A percentile compares a stretch with the other conserved stretches of the same genome.
Conservation (phyloP, 2,113 vertebrate genomes). For the Lontra canadensis region DNA sequence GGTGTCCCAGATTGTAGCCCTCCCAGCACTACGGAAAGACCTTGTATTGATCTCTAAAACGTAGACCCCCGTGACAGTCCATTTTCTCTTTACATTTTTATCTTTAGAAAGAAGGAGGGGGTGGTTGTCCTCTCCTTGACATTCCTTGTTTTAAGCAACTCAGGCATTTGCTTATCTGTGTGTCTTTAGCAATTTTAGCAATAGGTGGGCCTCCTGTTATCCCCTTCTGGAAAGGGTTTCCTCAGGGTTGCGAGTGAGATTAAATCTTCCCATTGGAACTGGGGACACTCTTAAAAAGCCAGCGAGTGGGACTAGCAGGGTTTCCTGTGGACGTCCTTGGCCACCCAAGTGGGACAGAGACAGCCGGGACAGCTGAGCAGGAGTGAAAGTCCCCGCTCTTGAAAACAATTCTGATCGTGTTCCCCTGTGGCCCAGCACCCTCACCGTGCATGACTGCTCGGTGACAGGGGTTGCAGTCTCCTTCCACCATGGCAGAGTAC, state of each 20-base stretch:
- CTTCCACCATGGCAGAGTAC: not conserved
- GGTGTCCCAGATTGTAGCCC: not conserved
- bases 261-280: not conserved
- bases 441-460: not conserved
- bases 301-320: not conserved
- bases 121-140: slow-evolving; percentile 16
- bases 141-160: not conserved
- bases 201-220: not conserved
- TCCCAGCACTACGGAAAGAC: not conserved
- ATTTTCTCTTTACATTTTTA: not conserved
- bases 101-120: not conserved
- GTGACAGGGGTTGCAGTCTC: not conserved
- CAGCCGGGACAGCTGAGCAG: accelerated
- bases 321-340: not conserved
- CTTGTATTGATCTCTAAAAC: not conserved
- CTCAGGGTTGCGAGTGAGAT: not conserved
- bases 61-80: not conserved
- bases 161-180: slow-evolving; percentile 41
- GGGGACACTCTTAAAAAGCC: not conserved
- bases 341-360: not conserved
- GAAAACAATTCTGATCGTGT: not conserved
- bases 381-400: not conserved
- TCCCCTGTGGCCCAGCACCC: not conserved
- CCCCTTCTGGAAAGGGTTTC: not conserved
- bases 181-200: not conserved